Evolutionary conservation across 2,113 vertebrate species (phyloP), one percentile per base, ranked within the genome.

Genomic region (Eira barbara): DNA sequence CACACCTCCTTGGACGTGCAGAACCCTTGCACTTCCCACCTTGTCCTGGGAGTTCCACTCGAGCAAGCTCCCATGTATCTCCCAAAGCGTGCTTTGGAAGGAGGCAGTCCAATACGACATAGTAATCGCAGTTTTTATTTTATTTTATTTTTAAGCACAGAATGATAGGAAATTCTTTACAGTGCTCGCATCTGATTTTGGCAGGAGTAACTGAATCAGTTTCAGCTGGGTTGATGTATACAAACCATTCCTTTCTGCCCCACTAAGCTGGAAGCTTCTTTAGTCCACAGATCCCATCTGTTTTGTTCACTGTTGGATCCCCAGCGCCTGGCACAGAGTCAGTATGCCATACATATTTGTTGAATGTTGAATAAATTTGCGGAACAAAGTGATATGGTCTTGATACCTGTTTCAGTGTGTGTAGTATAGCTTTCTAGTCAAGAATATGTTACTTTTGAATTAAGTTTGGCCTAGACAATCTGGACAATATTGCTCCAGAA

Each of bases 401-500:
- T 73, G 80, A 55, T 96, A 82, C 89, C 81, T 97, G 52, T 96
- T 59, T 86, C 78, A 82, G 17, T 85, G 81, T 81, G 63, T 79
- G n/a, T 74, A 52, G 65, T 47, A 1, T 36, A 27, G 29, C 45
- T 95, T 84, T 87, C 74, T 21, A 71, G 69, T 79, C 49, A 93
- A 82, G 69, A 84, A 71, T 90, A 59, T 91, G 57, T 61, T 90
- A 25, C 78, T 95, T 97, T 88, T 61, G 83, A 86, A 55, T 80
- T 88, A 74, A 96, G 42, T 94, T 96, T 96, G 45, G 59, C 67
- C 61, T 65, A 78, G 91, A 81, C 65, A 91, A 67, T 94, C 17
- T 92, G 96, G 36, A 92, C 97, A 92, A 81, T 52, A 61, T 7
- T 76, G 23, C 92, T 88, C 9, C 10, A 63, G 81, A 91, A 95